Evolutionary conservation across 2,888 invertebrate species (phyloP), one percentile per base, ranked within the genome.

Genomic region (Oeneis ivallda): DNA sequence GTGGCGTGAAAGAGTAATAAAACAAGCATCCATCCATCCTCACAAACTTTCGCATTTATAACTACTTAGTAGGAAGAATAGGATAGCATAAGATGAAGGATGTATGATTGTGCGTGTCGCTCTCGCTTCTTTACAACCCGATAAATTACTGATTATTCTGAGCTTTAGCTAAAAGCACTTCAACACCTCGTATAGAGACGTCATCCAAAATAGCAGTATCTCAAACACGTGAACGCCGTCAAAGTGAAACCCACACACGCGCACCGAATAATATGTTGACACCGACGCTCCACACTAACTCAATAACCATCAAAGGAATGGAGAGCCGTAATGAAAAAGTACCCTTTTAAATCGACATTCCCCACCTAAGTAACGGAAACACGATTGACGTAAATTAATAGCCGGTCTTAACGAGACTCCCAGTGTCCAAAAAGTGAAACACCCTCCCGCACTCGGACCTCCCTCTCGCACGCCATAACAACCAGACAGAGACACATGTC

Each of bases 401-500:
- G 82, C 76, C 76, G 74, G 77, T 81, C 80, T 80, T 81, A 85
- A 85, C 81, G 80, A 79, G 81, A 81, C 76, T 81, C 7, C 19
- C 54, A 54, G n/a, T 41, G 56, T 56, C 81, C 82, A 87, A 87
- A 88, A 87, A 84, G 84, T 81, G 80, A 84, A 82, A 84, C 82
- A 77, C 75, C 77, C 75, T 75, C 70, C 75, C 82, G 85, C 84
- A 84, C 82, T 11, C 83, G 17, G 39, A 17, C 60, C 37, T 50
- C 37, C 17, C 84, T 81, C 86, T 83, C 81, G 81, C 84, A 84
- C 84, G 80, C 89, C 86, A 89, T 89, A 89, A 89, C 88, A 89
- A 89, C 86, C 84, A 82, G 91, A 89, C 90, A 87, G 84, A 90
- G 91, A 90, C 89, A 90, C 84, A 90, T 90, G 89, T 87, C 88